phyloP scores from a whole-genome alignment of 1,140 invertebrate species.

The Brachionus paranguensis region DNA sequence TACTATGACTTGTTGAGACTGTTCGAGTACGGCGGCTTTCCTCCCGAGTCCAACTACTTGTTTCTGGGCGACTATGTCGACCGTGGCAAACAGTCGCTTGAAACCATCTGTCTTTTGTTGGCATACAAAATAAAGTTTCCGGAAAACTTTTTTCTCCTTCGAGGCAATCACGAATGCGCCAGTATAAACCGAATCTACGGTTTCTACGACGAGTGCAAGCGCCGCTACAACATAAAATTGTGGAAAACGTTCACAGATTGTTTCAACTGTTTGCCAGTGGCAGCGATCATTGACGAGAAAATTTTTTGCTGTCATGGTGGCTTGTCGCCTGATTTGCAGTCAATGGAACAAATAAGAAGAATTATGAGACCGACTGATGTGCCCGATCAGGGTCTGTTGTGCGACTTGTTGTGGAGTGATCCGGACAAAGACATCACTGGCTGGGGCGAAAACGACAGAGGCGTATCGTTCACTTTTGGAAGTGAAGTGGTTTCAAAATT shows the following conservation, averaged over 20 bases:
- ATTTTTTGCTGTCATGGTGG: conserved; percentile 95
- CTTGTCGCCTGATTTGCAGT: conserved; percentile 59
- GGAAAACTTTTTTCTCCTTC: conserved; percentile 78
- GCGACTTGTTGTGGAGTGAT: conserved; percentile 62
- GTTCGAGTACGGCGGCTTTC: conserved; percentile 99
- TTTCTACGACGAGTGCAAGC: conserved; percentile 64
- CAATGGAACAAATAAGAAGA: conserved; percentile 61
- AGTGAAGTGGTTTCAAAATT: conserved; percentile 62
- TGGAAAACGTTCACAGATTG: conserved; percentile 61
- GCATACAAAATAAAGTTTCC: conserved; percentile 95
- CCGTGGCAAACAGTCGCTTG: conserved; percentile 61
- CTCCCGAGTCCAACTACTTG: conserved; percentile 98
- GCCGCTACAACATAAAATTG: conserved; percentile 59
- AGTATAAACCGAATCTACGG: conserved; percentile 63
- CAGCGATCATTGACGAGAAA: conserved; percentile 83
- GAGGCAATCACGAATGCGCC: conserved; percentile 69
- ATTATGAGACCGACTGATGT: conserved; percentile 61
- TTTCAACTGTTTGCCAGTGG: conserved; percentile 64
- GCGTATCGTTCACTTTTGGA: conserved; percentile 61
- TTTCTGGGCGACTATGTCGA: conserved; percentile 77
- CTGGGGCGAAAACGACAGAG: conserved; percentile 61
- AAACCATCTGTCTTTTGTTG: conserved; percentile 66
- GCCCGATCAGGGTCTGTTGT: conserved; percentile 61
- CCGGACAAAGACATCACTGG: conserved; percentile 61
- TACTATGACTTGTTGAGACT: conserved; percentile 94